Evolutionary conservation across 2,113 vertebrate species (phyloP).

Genomic region (Plotosus lineatus): DNA sequence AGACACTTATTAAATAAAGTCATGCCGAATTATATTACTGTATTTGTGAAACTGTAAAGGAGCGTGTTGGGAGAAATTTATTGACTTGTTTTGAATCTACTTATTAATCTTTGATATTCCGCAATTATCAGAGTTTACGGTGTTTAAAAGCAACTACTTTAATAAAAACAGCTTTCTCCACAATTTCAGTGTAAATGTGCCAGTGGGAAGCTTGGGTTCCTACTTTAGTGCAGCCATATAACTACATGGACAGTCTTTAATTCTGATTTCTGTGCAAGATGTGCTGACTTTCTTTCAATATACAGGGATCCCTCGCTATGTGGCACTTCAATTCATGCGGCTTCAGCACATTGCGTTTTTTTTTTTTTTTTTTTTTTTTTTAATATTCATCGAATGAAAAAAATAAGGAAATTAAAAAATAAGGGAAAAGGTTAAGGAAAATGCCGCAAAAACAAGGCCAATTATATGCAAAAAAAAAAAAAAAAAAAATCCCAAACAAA

Average conservation of each 20-base stretch:
- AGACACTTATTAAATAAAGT: slow-evolving; percentile 31
- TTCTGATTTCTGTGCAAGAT: background rate
- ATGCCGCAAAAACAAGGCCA: no score
- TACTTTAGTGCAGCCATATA: slow-evolving; percentile 5
- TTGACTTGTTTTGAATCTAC: background rate
- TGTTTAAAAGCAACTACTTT: slow-evolving; percentile 7
- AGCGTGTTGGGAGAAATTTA: background rate
- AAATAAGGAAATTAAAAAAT: no score
- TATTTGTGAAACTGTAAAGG: background rate
- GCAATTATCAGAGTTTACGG: slow-evolving; percentile 8
- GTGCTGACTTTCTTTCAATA: background rate
- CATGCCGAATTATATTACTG: slow-evolving; percentile 19
- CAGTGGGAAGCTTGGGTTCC: slow-evolving; percentile 32
- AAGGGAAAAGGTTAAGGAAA: no score
- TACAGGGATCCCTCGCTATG: no score
- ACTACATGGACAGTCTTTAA: background rate
- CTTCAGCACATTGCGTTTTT: no score
- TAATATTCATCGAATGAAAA: no score
- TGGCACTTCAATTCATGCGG: no score
- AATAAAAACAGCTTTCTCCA: slow-evolving; percentile 21
- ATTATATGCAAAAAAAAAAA: no score
- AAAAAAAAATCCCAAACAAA: no score
- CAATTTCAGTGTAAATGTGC: slow-evolving; percentile 16
- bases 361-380: no score
- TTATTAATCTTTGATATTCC: slow-evolving; percentile 15